Base-by-base conservation (phyloP, 2,888 invertebrate genomes). In the Eubasilissa splendida region DNA sequence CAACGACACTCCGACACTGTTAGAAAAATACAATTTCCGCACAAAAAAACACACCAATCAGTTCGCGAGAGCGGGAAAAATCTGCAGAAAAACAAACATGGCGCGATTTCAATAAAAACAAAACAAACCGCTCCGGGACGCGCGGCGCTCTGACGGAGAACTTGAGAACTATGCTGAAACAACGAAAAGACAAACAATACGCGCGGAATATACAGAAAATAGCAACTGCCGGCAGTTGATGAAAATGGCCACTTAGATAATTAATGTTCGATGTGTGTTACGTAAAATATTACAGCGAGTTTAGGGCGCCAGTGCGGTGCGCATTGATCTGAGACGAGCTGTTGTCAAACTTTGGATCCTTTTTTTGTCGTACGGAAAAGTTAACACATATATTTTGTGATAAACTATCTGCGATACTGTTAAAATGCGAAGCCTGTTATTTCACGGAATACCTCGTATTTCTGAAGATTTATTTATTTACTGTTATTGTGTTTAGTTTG, bases 201-300 rank as follows among this genome's bases (percentile, higher is more conserved):
- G 63, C 63, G 63, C 2, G 14, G 22, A 22, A 63, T 58, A 63
- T 63, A n/a, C 58, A 12, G 12, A 58, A 59, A 59, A 33, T n/a
- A 31, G 59, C 11, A 54, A 54, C 53, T 12, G 70, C 70, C n/a
- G 68, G 11, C 33, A 31, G 53, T 75, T 76, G 76, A 76, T 76
- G 63, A 76, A 76, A 76, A 76, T 63, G 53, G 63, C 76, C 63
- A 76, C 76, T 76, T 76, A 52, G 60, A 22, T 76, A 76, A 76
- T 76, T 76, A 76, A 76, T 63, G 76, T 63, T 74, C 60, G 74
- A 74, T 33, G 63, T 76, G 63, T 60, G 53, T 59, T 52, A 53
- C 22, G 52, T 22, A 33, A 52, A 52, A 53, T n/a, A 70, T 70
- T 53, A 53, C n/a, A 22, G 52, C 42, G 42, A 7, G 42, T n/a